Evolutionary conservation across 2,113 vertebrate genomes (phyloP).

Genomic region (Lepus americanus): DNA sequence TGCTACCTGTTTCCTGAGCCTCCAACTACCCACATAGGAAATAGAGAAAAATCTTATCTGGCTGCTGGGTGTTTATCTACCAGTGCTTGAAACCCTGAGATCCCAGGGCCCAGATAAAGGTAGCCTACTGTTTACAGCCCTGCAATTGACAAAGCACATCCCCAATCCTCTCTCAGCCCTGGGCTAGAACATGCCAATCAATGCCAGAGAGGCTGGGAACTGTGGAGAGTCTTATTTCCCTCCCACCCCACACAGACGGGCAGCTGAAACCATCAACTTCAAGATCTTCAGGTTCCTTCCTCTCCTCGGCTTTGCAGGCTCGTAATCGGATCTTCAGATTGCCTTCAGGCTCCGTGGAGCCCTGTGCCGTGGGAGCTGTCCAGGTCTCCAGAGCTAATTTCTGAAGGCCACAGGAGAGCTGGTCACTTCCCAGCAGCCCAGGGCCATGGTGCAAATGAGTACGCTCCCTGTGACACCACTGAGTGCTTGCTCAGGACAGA

Average conservation of each 20-base stretch:
- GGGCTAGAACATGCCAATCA: neutral
- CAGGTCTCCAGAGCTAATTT: neutral
- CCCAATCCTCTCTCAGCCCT: neutral
- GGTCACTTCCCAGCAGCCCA: too few relatives aligned
- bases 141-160: neutral
- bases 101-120: neutral
- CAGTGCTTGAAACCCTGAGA: conserved; percentile 30
- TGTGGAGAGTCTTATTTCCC: fast-evolving
- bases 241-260: neutral
- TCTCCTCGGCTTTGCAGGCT: neutral
- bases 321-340: neutral
- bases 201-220: neutral
- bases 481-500: neutral
- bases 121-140: neutral
- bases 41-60: neutral
- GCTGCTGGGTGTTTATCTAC: neutral
- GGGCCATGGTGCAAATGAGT: neutral
- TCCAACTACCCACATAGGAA: neutral
- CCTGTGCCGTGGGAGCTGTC: neutral
- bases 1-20: neutral
- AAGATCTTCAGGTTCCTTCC: neutral
- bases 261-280: neutral
- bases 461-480: neutral
- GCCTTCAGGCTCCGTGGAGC: neutral
- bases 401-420: neutral